A percentile compares a stretch with the other conserved stretches of the same genome.
phyloP scores from a whole-genome alignment of 2,888 invertebrate species.

The Apoda limacodes region DNA sequence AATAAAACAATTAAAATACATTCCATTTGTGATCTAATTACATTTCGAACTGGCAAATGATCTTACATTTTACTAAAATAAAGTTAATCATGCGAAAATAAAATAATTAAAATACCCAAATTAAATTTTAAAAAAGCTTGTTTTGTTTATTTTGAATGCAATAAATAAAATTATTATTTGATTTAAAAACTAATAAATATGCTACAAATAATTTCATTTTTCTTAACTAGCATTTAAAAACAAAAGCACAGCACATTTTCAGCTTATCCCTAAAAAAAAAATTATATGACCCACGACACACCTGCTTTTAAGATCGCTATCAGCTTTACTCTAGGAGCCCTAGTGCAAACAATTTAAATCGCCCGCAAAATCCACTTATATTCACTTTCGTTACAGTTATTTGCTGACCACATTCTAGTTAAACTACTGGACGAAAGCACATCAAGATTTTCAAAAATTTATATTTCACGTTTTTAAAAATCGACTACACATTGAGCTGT shows the following conservation, averaged over 20 bases:
- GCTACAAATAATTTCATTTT: conserved; percentile 60
- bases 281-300: conserved; percentile 53
- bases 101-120: too few species aligned
- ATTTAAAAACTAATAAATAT: conserved; percentile 42
- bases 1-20: conserved; percentile 37
- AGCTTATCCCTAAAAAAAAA: conserved; percentile 62
- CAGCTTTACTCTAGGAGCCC: conserved; percentile 57
- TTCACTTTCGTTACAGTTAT: too few species aligned
- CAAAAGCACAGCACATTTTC: conserved; percentile 70
- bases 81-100: conserved; percentile 34
- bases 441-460: conserved; percentile 62
- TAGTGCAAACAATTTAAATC: too few species aligned
- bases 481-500: conserved; percentile 63
- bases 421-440: conserved; percentile 64
- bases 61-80: conserved; percentile 35
- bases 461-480: conserved; percentile 34
- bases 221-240: conserved; percentile 65
- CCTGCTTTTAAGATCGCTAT: conserved; percentile 46
- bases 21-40: background rate
- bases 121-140: conserved; percentile 49
- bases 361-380: too few species aligned
- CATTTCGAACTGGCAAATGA: conserved; percentile 44
- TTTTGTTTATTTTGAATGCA: conserved; percentile 51
- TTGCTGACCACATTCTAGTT: conserved; percentile 41
- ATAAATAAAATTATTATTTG: conserved; percentile 53